phyloP scores from a whole-genome alignment of 2,888 invertebrate genomes.

The Prosopocoilus inquinatus region DNA sequence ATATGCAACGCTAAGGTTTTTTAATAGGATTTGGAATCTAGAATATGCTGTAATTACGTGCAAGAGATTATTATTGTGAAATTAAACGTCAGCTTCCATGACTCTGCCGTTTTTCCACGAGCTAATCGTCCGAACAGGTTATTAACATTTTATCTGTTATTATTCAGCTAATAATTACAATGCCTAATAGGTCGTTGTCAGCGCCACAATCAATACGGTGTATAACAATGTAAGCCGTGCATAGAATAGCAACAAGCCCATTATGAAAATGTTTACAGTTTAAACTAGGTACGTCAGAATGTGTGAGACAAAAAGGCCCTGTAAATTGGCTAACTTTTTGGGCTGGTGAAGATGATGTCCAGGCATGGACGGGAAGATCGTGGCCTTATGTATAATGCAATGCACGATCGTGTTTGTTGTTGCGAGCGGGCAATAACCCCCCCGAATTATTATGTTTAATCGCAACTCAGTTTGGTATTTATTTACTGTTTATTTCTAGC shows the following conservation, averaged over 20 bases:
- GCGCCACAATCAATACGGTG: too few species aligned
- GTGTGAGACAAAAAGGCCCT: not conserved
- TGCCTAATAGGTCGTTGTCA: too few species aligned
- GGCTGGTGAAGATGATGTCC: not conserved
- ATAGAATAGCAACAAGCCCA: not conserved
- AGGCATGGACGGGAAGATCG: not conserved
- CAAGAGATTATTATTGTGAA: too few species aligned
- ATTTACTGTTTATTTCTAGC: not conserved
- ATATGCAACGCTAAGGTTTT: too few species aligned
- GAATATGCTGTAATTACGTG: too few species aligned
- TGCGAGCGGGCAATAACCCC: not conserved
- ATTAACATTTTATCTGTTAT: too few species aligned
- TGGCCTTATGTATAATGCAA: not conserved
- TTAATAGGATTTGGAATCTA: too few species aligned
- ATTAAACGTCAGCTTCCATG: too few species aligned
- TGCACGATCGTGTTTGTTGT: not conserved
- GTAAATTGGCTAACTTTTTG: not conserved
- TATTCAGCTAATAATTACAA: too few species aligned
- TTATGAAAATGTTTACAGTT: not conserved
- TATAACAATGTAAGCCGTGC: not conserved
- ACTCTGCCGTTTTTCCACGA: too few species aligned
- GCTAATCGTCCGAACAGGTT: too few species aligned
- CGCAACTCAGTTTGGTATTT: not conserved
- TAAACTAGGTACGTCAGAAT: not conserved
- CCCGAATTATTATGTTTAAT: not conserved